Evolutionary conservation across 2,113 vertebrate genomes (phyloP).

Genomic region (Ochotona princeps): DNA sequence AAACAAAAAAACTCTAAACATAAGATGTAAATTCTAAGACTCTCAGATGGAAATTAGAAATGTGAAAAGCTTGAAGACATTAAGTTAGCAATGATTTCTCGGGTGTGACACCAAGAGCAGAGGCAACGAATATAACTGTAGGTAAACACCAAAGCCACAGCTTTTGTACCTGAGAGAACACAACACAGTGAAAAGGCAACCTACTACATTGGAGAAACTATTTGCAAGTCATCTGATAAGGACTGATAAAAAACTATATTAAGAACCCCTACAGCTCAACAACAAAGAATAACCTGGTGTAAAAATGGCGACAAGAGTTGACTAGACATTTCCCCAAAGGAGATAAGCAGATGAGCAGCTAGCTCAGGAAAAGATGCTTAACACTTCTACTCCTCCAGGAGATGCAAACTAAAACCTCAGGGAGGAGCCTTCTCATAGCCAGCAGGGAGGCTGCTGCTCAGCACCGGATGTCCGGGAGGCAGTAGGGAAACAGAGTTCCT

Average conservation of each 20-base stretch:
- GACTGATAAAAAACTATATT: neutral
- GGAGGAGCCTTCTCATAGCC: neutral
- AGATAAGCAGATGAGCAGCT: neutral
- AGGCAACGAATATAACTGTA: neutral
- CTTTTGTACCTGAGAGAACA: neutral
- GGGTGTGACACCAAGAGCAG: neutral
- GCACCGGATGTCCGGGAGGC: neutral
- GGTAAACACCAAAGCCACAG: neutral
- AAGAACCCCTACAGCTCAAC: neutral
- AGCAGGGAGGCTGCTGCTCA: neutral
- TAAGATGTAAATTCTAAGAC: neutral
- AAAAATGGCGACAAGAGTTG: neutral
- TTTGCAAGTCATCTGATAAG: neutral
- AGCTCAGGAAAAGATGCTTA: neutral
- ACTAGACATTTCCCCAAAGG: neutral
- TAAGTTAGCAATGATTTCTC: neutral
- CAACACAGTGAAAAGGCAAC: neutral
- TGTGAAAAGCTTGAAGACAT: neutral
- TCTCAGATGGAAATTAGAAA: neutral
- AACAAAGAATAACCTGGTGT: neutral
- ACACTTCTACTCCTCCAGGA: neutral
- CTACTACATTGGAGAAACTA: neutral
- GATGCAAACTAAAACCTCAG: neutral
- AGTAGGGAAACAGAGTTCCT: neutral
- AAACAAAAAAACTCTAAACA: too few species aligned